These are phyloP conservation scores for Ladona fulva DNA, from an alignment of 1,140 invertebrate genomes.

Conservation along the genomic window DNA sequence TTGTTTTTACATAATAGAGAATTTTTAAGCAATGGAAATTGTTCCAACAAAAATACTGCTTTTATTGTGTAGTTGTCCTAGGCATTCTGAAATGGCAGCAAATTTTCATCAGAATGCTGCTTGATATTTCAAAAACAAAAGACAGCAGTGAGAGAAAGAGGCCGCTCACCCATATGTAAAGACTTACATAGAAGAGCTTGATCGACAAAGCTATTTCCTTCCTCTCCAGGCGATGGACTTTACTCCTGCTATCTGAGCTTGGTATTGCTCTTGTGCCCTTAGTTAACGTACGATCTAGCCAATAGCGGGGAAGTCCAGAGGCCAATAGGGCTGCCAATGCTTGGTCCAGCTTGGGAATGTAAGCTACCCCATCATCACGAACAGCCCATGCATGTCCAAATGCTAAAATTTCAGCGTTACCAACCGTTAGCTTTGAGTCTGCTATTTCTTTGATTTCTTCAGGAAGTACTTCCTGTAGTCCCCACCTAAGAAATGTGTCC, in stretches of 20 bases:
- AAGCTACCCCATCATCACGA: neutral
- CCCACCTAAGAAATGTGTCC: neutral
- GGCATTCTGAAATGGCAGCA: no score
- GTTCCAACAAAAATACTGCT: no score
- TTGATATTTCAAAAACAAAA: neutral
- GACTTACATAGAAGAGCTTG: neutral
- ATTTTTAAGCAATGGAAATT: no score
- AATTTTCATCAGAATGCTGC: no score
- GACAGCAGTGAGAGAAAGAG: neutral
- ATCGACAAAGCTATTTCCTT: neutral
- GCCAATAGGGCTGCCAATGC: neutral
- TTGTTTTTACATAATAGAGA: no score
- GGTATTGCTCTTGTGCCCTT: no score
- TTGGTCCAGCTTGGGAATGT: neutral
- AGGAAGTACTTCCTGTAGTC: neutral
- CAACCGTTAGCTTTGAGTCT: neutral
- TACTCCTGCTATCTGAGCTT: no score
- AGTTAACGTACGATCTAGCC: neutral
- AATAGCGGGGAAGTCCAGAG: neutral
- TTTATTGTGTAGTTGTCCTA: no score
- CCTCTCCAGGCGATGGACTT: no score
- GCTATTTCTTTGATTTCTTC: neutral
- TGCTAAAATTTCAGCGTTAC: neutral
- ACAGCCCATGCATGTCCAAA: neutral
- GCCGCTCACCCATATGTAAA: neutral